Base-by-base conservation (phyloP, 1,140 invertebrate species). In the Penaeus vannamei region DNA sequence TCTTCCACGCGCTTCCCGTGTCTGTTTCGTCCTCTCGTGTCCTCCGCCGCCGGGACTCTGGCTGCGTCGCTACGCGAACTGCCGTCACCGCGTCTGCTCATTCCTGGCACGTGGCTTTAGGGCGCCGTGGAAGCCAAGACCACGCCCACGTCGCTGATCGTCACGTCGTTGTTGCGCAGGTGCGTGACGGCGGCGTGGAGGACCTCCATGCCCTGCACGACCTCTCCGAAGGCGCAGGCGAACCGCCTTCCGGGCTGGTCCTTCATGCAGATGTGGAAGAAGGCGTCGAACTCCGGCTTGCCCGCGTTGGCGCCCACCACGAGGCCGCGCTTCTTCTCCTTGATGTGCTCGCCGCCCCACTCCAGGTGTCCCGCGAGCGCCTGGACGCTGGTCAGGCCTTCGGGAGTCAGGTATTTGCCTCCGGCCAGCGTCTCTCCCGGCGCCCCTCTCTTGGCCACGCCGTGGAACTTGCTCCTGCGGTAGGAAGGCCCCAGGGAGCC, bases 401-500 rank as follows among this genome's bases (percentile, higher is more conserved):
- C 42, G 8, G 20, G 29, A 17, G 59, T n/a, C 62, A 19, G 20
- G 85, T 86, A 86, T 26, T 79, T 77, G 8, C 36, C 46, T 22
- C 72, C 60, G 59, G 46, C 53, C 59, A 86, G 69, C 19, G 85
- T 77, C 53, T 86, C 85, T 23, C 80, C 62, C 14, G 72, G 53
- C n/a, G 22, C 17, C 4, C 32, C 59, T 46, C 26, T 26, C 22
- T 61, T 80, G 46, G 85, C 69, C 17, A 86, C 76, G 26, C 80
- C 46, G 29, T 53, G 42, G 77, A 87, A 81, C 77, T 20, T 17
- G 23, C 61, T 36, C 7, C 61, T 62, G 14, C 64, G 22, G n/a
- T 81, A 81, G 62, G 85, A 87, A 5, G 85, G 77, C 0, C 85
- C 85, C 61, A 87, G 36, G 46, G 85, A 46, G 77, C 85, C 85